These are phyloP conservation scores for Drosophila austrosaltans DNA, from an alignment of 2,888 invertebrate species.

Conservation along the genomic window DNA sequence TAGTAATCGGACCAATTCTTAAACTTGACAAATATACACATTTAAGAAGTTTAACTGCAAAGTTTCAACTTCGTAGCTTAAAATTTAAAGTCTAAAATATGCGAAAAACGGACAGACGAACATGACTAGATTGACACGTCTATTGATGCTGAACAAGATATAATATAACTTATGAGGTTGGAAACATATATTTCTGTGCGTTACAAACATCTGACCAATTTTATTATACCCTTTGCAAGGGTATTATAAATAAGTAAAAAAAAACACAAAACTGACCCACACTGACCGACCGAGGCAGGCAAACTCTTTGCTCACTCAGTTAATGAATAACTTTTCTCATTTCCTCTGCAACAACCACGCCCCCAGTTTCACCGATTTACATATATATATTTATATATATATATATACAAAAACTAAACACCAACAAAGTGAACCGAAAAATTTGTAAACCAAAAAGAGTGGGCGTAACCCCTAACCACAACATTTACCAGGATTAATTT, in stretches of 20 bases:
- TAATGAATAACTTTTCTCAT: constrained; percentile 50
- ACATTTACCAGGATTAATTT: constrained; percentile 14
- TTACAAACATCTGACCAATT: too few species aligned
- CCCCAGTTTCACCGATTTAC: constrained; percentile 11
- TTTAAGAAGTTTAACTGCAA: too few species aligned
- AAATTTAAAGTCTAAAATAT: too few species aligned
- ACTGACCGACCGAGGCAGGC: neutral
- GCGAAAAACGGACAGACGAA: too few species aligned
- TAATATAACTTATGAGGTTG: too few species aligned
- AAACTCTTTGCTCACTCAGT: constrained; percentile 1
- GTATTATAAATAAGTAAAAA: neutral
- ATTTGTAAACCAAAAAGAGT: constrained; percentile 8
- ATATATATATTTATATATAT: constrained; percentile 7
- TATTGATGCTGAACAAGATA: too few species aligned
- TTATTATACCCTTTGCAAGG: too few species aligned
- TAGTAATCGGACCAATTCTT: too few species aligned
- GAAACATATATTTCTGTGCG: too few species aligned
- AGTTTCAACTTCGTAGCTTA: too few species aligned
- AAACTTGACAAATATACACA: too few species aligned
- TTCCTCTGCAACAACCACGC: constrained; percentile 10
- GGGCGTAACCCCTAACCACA: neutral
- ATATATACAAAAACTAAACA: constrained; percentile 30
- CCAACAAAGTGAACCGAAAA: constrained; percentile 15
- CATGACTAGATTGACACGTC: too few species aligned
- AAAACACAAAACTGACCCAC: constrained; percentile 13